Base-by-base conservation (phyloP, 2,113 vertebrate species). In the Pachypanchax playfairii region DNA sequence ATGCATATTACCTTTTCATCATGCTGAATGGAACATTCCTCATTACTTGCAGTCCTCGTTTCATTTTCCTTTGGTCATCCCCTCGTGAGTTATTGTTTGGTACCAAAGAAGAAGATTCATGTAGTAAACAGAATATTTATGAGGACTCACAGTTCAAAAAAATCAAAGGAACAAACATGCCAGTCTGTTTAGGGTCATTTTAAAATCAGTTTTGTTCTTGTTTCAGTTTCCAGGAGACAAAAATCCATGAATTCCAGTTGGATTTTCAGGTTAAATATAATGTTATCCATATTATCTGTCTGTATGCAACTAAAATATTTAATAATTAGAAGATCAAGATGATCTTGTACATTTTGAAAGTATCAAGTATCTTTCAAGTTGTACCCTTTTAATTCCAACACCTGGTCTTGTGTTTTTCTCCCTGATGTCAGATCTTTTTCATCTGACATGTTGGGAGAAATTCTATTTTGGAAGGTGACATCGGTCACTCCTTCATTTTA, bases 211-310 rank as follows among this genome's bases (percentile, higher is more conserved):
- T 29, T 8, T 29, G 28, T 29, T 29, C 4, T 5, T 29, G 8
- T 29, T 29, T 29, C n/a, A n/a, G 33, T 3, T 38, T 17, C 17
- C 0, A 3, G 21, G 7, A 14, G 3, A 24, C 11, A 15, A 18
- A 13, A 35, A 35, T 7, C 31, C 36, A 43, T 15, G 4, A 25
- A 44, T 26, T n/a, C 13, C 0, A 0, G 29, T 26, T 7, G 11
- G 3, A 1, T 46, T 46, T 43, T 6, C 18, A 20, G 13, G 29
- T 21, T n/a, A 26, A 4, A 33, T 43, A 5, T 2, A 33, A 55
- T 47, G 39, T 56, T 4, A 31, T 38, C 13, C 43, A 57, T 22
- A 49, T 49, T 22, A 41, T 24, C 4, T 50, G 15, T 9, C 8
- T 58, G 49, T 5, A 50, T 13, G 22, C 0, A 35, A 18, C 0